Base-by-base conservation (phyloP, 2,797 vertebrate genomes). In the Gouania willdenowi region DNA sequence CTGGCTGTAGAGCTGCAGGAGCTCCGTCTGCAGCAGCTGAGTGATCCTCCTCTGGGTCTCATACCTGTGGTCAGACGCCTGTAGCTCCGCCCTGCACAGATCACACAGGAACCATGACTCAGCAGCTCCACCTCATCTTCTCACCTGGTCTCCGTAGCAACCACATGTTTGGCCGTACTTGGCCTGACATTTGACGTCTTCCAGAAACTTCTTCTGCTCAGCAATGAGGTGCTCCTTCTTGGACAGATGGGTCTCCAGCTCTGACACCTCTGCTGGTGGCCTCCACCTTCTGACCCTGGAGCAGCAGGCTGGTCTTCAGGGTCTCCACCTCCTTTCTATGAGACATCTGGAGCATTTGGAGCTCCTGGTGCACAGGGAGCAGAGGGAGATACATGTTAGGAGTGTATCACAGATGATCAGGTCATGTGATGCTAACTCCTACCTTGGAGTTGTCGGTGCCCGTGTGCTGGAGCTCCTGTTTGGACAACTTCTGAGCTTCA, bases 191-290 rank as follows among this genome's bases (percentile, higher is more conserved):
- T 98, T 99, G 5, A 98, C 90, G 19, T 98, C 94, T 75, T 99
- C 97, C 2, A 99, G 72, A 58, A 98, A 98, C 56, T 94, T 94
- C 75, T 98, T 99, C 78, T 99, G 97, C 66, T 99, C 95, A 5
- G 90, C 75, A 2, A 97, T 91, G 27, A 98, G 93, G 61, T 95
- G 93, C 57, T 99, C 97, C 71, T 94, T 98, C 76, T 94, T 97
- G 63, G 92, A 82, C 39, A 98, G 89, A 61, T 92, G 93, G 4
- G 84, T 90, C 78, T 99, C 97, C 81, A 99, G 88, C 73, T 98
- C 96, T 1, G 70, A 41, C 21, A 92, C 88, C n/a, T n/a, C n/a
- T n/a, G n/a, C n/a, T n/a, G n/a, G 91, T 88, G 1, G 90, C 91
- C 41, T 99, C 97, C 8, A 98, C 88, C 61, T 92, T 91, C 84